phyloP scores from a whole-genome alignment of 92 coral and sea anemone species.

The Hydrozoanthus gracilis region DNA sequence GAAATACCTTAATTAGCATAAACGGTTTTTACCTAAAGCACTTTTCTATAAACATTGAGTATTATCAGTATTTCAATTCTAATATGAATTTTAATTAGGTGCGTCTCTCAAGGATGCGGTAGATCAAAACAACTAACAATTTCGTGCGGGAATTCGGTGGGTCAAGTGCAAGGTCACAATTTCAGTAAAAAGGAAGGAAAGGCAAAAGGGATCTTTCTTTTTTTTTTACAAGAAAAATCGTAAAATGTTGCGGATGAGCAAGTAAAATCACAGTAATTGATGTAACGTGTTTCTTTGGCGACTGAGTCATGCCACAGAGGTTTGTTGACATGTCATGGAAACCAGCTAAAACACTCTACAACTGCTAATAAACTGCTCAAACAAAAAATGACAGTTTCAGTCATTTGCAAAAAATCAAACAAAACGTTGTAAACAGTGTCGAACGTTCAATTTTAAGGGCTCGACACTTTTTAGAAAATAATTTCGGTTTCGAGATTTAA shows the following conservation, averaged over 20 bases:
- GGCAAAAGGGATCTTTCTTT: neutral
- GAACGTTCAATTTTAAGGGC: neutral
- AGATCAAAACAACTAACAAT: slow-evolving; percentile 2
- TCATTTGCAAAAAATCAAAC: neutral
- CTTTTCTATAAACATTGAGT: slow-evolving; percentile 49
- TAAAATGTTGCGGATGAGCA: neutral
- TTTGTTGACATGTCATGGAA: slow-evolving; percentile 44
- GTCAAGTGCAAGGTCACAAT: slow-evolving; percentile 32
- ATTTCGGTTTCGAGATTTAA: slow-evolving; percentile 20
- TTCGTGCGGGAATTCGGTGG: slow-evolving; percentile 39
- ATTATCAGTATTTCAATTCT: slow-evolving; percentile 38
- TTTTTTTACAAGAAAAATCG: neutral
- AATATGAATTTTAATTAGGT: slow-evolving; percentile 34
- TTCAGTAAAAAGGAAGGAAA: neutral
- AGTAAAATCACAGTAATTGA: neutral
- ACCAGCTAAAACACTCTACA: neutral
- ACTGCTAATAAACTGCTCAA: neutral
- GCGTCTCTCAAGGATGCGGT: slow-evolving; percentile 30
- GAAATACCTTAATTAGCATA: slow-evolving; percentile 47
- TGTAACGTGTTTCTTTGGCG: slow-evolving; percentile 37
- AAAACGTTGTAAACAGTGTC: neutral
- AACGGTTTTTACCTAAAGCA: slow-evolving; percentile 45
- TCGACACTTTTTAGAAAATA: slow-evolving; percentile 1
- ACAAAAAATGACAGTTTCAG: neutral
- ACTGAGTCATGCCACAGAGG: slow-evolving; percentile 29